Conservation (phyloP, 1,140 invertebrate species). For the Drosophila fuyamai region DNA sequence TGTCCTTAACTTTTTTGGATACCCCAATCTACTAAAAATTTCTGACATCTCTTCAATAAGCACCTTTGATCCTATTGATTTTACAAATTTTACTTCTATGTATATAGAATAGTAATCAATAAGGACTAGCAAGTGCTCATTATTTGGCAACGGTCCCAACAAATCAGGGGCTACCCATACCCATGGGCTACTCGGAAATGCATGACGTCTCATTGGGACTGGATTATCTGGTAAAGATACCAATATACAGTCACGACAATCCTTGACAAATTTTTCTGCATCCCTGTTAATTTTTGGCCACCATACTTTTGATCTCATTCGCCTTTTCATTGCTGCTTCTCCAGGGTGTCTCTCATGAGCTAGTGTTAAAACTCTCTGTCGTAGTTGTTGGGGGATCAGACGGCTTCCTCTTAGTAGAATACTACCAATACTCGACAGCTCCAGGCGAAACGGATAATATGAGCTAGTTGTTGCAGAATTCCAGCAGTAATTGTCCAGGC, state of each 20-base stretch:
- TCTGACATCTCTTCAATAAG: constrained; percentile 14
- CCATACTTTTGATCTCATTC: too few species aligned
- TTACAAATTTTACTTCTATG: constrained; percentile 19
- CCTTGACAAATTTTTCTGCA: constrained; percentile 9
- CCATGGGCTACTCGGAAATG: constrained; percentile 67
- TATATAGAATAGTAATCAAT: constrained; percentile 57
- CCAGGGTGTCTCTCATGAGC: constrained; percentile 9
- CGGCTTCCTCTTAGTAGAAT: constrained; percentile 10
- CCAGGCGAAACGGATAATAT: constrained; percentile 17
- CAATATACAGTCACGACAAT: constrained; percentile 2
- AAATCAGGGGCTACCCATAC: constrained; percentile 75
- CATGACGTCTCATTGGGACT: constrained; percentile 6
- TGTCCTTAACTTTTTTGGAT: background rate
- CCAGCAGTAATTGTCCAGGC: constrained; percentile 10
- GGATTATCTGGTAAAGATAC: constrained; percentile 10
- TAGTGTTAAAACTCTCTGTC: constrained; percentile 8
- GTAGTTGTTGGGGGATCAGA: constrained; percentile 6
- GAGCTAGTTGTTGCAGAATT: background rate
- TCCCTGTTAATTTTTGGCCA: background rate
- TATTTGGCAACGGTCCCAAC: constrained; percentile 66
- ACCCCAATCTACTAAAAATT: constrained; percentile 11
- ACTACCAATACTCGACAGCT: constrained; percentile 6
- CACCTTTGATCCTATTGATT: background rate
- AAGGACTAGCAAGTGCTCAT: constrained; percentile 63
- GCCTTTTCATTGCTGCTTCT: too few species aligned